These are phyloP conservation scores for Cydia fagiglandana DNA, from an alignment of 1,140 invertebrate genomes.

Conservation along the genomic window DNA sequence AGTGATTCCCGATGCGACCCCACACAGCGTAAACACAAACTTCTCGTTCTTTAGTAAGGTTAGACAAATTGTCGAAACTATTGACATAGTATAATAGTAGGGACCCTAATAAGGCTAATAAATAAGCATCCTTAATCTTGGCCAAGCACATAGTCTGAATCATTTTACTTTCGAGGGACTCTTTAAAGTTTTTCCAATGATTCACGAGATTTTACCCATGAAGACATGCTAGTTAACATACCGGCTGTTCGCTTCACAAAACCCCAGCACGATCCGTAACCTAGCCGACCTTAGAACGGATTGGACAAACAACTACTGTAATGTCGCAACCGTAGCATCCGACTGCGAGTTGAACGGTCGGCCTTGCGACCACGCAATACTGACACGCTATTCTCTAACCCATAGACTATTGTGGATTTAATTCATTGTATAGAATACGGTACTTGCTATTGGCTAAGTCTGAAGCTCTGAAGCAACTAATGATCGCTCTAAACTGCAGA, in stretches of 20 bases:
- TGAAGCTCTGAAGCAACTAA: background rate
- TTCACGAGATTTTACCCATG: no score
- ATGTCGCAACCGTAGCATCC: constrained; percentile 61
- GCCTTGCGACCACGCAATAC: constrained; percentile 63
- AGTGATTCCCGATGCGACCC: background rate
- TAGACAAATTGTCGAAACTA: no score
- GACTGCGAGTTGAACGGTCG: constrained; percentile 72
- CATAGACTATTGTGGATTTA: constrained; percentile 7
- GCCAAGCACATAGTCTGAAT: no score
- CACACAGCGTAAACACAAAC: background rate
- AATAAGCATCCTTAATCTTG: no score
- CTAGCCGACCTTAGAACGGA: constrained; percentile 17
- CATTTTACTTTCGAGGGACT: no score
- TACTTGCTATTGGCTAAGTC: background rate
- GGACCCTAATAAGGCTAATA: no score
- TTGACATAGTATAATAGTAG: no score
- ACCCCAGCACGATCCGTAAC: background rate
- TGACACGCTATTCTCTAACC: constrained; percentile 17
- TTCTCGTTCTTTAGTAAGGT: no score
- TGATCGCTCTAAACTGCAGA: no score
- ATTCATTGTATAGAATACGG: background rate
- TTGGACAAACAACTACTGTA: constrained; percentile 12
- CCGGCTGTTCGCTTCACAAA: background rate
- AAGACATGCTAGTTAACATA: background rate
- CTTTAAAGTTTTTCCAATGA: no score